phyloP scores from a whole-genome alignment of 2,888 invertebrate genomes.

The Acrobasis consociella region DNA sequence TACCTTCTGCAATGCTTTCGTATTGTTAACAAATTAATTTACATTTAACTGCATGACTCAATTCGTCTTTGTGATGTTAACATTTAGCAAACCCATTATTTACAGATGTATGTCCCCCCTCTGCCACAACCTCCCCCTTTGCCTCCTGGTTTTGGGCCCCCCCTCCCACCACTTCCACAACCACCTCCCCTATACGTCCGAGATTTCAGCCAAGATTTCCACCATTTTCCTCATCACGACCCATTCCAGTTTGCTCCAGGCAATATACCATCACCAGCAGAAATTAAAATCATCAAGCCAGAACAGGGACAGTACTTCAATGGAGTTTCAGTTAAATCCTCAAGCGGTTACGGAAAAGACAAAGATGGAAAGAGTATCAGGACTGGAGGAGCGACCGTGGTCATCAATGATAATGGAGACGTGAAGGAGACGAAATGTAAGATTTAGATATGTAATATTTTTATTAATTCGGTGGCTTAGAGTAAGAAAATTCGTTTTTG shows the following conservation, averaged over 20 bases:
- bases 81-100: conserved; percentile 30
- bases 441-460: too few relatives aligned
- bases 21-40: neutral
- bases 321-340: conserved; percentile 40
- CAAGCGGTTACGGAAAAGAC: conserved; percentile 33
- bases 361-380: conserved; percentile 42
- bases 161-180: conserved; percentile 24
- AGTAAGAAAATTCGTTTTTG: too few relatives aligned
- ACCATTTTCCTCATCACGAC: conserved; percentile 28
- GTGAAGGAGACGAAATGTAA: conserved; percentile 32
- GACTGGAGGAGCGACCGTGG: conserved; percentile 40
- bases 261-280: conserved; percentile 38
- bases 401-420: conserved; percentile 44
- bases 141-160: conserved; percentile 13
- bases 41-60: conserved; percentile 14
- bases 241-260: conserved; percentile 20
- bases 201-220: conserved; percentile 19
- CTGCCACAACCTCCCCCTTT: conserved; percentile 16
- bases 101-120: conserved; percentile 29
- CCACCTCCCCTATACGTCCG: conserved; percentile 25
- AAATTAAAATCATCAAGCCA: conserved; percentile 40
- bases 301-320: conserved; percentile 40
- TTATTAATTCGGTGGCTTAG: too few relatives aligned
- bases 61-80: conserved; percentile 52
- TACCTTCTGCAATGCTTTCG: conserved; percentile 21